These are phyloP conservation scores for Hyphantria cunea DNA, from an alignment of 1,140 invertebrate genomes.

Conservation along the genomic window DNA sequence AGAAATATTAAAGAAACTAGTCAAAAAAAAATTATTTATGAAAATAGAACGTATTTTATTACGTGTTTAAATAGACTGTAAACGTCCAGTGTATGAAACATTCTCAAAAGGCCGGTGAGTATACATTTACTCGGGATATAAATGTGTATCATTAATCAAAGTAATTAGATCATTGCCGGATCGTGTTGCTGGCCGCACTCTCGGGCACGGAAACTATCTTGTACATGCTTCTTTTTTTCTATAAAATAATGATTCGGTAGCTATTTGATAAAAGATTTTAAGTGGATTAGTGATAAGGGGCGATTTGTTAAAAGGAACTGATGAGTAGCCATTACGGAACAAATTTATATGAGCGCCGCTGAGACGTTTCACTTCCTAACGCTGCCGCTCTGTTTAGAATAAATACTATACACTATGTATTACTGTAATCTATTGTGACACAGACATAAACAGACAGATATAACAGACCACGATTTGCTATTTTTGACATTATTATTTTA, in stretches of 20 bases:
- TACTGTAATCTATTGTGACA: too few relatives aligned
- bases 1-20: too few relatives aligned
- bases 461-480: too few relatives aligned
- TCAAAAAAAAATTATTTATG: too few relatives aligned
- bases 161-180: constrained; percentile 76
- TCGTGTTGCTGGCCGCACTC: constrained; percentile 52
- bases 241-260: background rate
- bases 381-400: too few relatives aligned
- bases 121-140: constrained; percentile 62
- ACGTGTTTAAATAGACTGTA: constrained; percentile 1
- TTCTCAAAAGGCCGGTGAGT: constrained; percentile 41
- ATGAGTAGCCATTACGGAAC: too few relatives aligned
- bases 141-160: constrained; percentile 72
- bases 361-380: too few relatives aligned
- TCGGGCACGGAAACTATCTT: constrained; percentile 15
- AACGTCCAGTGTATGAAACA: constrained; percentile 33
- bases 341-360: too few relatives aligned
- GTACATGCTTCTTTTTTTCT: background rate
- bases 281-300: background rate
- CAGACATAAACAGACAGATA: too few relatives aligned
- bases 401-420: too few relatives aligned
- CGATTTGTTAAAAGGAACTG: too few relatives aligned
- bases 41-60: background rate
- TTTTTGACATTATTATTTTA: too few relatives aligned
- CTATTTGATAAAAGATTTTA: background rate